Evolutionary conservation across 2,888 invertebrate species (phyloP).

Genomic region (Bruchidius siliquastri): DNA sequence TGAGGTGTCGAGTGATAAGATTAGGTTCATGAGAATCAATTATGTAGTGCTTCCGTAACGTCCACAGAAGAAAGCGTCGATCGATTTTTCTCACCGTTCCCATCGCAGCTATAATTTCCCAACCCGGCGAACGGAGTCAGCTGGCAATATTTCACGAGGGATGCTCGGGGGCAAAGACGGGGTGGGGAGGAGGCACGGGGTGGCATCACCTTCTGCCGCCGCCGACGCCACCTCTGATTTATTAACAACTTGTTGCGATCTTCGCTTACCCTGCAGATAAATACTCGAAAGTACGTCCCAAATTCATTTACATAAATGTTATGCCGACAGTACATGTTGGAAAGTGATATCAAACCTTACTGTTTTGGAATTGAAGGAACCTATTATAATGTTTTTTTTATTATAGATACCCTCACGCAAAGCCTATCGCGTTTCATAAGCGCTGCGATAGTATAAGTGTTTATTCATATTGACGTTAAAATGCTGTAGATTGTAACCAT

Average conservation of each 20-base stretch:
- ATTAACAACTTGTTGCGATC: background rate
- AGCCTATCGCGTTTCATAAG: no score
- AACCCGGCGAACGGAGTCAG: background rate
- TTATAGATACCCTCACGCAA: no score
- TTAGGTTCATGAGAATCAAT: no score
- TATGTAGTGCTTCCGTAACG: no score
- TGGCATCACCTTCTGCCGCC: background rate
- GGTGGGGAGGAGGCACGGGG: background rate
- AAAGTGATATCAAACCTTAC: no score
- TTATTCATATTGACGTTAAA: no score
- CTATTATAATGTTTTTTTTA: no score
- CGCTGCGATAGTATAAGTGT: no score
- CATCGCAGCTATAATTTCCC: background rate
- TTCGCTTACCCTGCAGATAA: background rate
- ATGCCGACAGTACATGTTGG: background rate
- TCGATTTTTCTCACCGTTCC: background rate
- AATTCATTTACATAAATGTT: background rate
- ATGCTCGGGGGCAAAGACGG: background rate
- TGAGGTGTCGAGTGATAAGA: no score
- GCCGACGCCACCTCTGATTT: background rate
- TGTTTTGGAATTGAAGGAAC: no score
- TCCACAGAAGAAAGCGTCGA: background rate
- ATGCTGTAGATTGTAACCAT: no score
- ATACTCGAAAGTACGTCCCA: background rate
- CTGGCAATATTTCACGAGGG: background rate